A percentile compares a stretch with the other conserved stretches of the same genome.
Evolutionary conservation across 2,113 vertebrate species (phyloP).

Genomic region (Isichthys henryi): DNA sequence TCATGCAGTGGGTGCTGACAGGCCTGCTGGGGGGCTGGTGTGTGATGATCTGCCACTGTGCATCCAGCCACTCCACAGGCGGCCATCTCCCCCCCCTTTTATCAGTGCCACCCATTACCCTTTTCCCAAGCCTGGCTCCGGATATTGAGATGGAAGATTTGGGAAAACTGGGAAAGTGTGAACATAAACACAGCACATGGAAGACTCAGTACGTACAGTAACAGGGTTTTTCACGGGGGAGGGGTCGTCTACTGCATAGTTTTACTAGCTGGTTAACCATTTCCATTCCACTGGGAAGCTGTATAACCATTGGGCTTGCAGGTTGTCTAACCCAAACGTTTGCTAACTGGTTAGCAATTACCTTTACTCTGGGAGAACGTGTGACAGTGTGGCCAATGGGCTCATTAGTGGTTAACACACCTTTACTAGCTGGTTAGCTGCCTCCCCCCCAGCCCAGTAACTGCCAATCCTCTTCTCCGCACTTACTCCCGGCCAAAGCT

Average conservation of each 20-base stretch:
- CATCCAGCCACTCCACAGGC: not conserved
- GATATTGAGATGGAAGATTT: not conserved
- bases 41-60: not conserved
- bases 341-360: not conserved
- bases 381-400: not conserved
- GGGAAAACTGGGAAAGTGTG: not conserved
- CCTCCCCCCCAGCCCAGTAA: not conserved
- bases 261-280: not conserved
- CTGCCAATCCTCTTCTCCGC: not conserved
- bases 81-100: not conserved
- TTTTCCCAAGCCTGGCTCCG: not conserved
- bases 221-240: not conserved
- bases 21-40: not conserved
- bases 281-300: not conserved
- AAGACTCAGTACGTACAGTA: not conserved
- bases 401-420: not conserved
- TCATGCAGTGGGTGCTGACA: not conserved
- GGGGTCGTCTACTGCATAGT: too few relatives aligned
- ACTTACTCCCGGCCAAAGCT: not conserved
- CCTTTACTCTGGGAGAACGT: not conserved
- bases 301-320: not conserved
- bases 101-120: too few relatives aligned
- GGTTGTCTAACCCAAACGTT: not conserved
- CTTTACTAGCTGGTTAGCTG: not conserved
- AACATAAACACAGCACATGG: not conserved